Percentiles rank a stretch among this genome's conserved stretches.
phyloP scores from a whole-genome alignment of 2,797 vertebrate genomes.

The Argentina silus region DNA sequence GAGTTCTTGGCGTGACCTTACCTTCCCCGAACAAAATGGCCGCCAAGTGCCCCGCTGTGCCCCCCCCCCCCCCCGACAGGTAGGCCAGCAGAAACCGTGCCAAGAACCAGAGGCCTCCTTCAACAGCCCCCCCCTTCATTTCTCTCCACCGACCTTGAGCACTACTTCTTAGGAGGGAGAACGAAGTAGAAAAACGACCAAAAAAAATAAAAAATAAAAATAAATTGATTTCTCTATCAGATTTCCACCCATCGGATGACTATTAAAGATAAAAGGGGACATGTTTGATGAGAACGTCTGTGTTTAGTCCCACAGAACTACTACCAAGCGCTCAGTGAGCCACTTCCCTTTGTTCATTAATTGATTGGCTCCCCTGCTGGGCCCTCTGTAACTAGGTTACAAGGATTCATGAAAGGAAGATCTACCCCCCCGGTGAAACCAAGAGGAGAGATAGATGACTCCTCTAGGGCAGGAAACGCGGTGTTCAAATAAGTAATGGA shows the following conservation, averaged over 20 bases:
- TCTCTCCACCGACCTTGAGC: too few relatives aligned
- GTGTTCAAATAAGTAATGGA: slow-evolving; percentile 79
- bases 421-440: slow-evolving; percentile 41
- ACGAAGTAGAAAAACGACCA: not conserved
- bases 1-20: slow-evolving; percentile 19
- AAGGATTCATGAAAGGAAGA: slow-evolving; percentile 68
- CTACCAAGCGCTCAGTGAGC: slow-evolving; percentile 57
- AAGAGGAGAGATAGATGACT: slow-evolving; percentile 47
- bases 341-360: slow-evolving; percentile 78
- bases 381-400: slow-evolving; percentile 79
- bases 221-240: too few relatives aligned
- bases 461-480: slow-evolving; percentile 60
- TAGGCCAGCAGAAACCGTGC: slow-evolving; percentile 9
- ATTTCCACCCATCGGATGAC: slow-evolving; percentile 52
- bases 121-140: not conserved
- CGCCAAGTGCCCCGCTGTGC: not conserved
- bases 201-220: slow-evolving; percentile 45
- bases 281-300: slow-evolving; percentile 65
- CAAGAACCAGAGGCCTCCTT: slow-evolving; percentile 5
- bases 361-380: slow-evolving; percentile 77
- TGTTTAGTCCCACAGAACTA: slow-evolving; percentile 67
- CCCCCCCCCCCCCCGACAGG: slow-evolving; percentile 31
- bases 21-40: slow-evolving; percentile 6
- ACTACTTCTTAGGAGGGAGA: too few relatives aligned
- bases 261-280: slow-evolving; percentile 58